Evolutionary conservation across 1,140 invertebrate genomes (phyloP).

Genomic region (Helicoverpa zea): DNA sequence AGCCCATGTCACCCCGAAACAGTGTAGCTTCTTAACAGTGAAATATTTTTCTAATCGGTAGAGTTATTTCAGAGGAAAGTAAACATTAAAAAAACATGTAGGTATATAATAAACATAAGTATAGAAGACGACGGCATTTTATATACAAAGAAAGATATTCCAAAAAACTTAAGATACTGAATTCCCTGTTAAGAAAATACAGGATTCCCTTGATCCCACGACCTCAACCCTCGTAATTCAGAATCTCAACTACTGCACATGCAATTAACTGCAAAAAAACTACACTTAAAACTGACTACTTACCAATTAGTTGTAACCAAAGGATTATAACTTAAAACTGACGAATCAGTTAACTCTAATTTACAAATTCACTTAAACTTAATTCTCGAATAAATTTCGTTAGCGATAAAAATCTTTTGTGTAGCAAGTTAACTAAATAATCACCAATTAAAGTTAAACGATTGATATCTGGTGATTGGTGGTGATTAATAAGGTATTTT

Average conservation of each 20-base stretch:
- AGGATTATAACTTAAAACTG: not conserved
- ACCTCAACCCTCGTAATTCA: not conserved
- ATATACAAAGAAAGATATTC: too few relatives aligned
- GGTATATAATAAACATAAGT: too few relatives aligned
- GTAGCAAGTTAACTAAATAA: constrained; percentile 70
- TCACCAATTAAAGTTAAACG: constrained; percentile 75
- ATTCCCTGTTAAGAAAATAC: not conserved
- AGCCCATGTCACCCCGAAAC: too few relatives aligned
- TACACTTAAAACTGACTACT: not conserved
- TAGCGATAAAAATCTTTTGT: constrained; percentile 50
- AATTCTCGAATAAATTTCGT: constrained; percentile 42
- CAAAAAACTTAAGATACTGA: too few relatives aligned
- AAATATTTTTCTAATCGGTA: too few relatives aligned
- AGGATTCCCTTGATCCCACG: not conserved
- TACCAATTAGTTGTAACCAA: constrained; percentile 5
- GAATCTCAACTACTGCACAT: not conserved
- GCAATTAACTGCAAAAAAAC: constrained; percentile 12
- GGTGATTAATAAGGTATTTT: constrained; percentile 79
- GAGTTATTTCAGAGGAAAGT: too few relatives aligned
- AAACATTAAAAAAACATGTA: too few relatives aligned
- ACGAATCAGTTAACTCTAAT: not conserved
- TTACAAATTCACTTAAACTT: constrained; percentile 41
- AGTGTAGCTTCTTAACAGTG: too few relatives aligned
- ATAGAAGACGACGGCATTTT: too few relatives aligned
- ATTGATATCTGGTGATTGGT: constrained; percentile 70